Conservation (phyloP, 2,888 invertebrate species). For the Drosophila pseudotalamancana region DNA sequence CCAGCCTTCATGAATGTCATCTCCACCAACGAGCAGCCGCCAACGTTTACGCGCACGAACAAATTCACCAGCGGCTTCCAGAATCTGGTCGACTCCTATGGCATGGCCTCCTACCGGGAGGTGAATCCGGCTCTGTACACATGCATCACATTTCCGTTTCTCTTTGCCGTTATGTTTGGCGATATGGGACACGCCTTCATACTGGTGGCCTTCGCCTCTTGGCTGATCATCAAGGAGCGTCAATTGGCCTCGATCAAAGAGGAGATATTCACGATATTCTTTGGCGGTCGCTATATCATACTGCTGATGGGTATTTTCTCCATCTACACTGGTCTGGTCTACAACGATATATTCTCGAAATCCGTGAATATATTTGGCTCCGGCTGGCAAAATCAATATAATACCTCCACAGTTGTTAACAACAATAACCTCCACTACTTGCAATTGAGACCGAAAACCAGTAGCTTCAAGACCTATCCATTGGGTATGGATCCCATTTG, state of each 20-base stretch:
- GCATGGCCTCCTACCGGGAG: slow-evolving; percentile 96
- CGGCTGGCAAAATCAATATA: slow-evolving; percentile 89
- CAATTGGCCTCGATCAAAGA: slow-evolving; percentile 88
- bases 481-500: slow-evolving; percentile 93
- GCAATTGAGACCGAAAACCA: slow-evolving; percentile 82
- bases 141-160: slow-evolving; percentile 96
- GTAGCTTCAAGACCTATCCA: slow-evolving; percentile 89
- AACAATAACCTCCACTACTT: slow-evolving; percentile 22
- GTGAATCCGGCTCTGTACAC: slow-evolving; percentile 95
- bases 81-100: slow-evolving; percentile 96
- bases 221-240: slow-evolving; percentile 93
- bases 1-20: slow-evolving; percentile 97
- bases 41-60: slow-evolving; percentile 96
- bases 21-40: slow-evolving; percentile 91
- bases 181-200: slow-evolving; percentile 96
- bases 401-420: slow-evolving; percentile 83
- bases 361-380: slow-evolving; percentile 97
- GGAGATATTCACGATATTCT: slow-evolving; percentile 98
- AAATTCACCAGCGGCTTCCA: slow-evolving; percentile 97
- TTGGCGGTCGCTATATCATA: slow-evolving; percentile 98
- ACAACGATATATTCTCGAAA: slow-evolving; percentile 98
- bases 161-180: slow-evolving; percentile 98
- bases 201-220: slow-evolving; percentile 91
- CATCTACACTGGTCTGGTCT: slow-evolving; percentile 98
- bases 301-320: slow-evolving; percentile 98